Conservation (phyloP, 2,797 vertebrate species). For the Orientallactaga sibirica region DNA sequence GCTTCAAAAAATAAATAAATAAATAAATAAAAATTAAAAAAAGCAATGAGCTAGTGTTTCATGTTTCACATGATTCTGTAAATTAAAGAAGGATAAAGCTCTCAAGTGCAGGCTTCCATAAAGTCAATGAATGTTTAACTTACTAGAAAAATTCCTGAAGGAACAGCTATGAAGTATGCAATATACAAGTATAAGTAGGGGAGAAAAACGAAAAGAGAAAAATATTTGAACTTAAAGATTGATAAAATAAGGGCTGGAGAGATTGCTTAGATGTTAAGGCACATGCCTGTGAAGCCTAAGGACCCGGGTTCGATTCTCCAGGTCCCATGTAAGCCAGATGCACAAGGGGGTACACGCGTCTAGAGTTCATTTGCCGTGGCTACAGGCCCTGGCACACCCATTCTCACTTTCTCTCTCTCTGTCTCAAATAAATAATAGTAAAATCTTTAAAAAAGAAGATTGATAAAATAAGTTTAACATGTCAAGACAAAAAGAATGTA, state of each 20-base stretch:
- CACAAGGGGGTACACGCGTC: too few species aligned
- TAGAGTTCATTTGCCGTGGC: too few species aligned
- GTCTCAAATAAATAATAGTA: too few species aligned
- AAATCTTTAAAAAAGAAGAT: background rate
- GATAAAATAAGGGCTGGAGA: too few species aligned
- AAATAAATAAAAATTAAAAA: too few species aligned
- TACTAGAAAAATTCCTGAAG: background rate
- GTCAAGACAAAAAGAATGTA: background rate
- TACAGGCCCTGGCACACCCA: too few species aligned
- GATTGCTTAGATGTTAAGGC: too few species aligned
- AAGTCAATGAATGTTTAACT: conserved; percentile 20
- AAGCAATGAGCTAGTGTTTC: background rate
- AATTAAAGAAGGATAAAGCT: background rate
- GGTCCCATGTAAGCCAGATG: too few species aligned
- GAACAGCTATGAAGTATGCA: background rate
- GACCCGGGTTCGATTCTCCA: too few species aligned
- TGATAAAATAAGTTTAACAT: background rate
- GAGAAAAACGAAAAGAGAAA: background rate
- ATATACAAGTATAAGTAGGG: background rate
- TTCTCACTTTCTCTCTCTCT: too few species aligned
- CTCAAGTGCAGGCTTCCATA: background rate
- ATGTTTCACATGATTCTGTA: background rate
- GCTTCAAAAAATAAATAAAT: too few species aligned
- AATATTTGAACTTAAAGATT: background rate
- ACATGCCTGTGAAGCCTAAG: too few species aligned